A percentile compares a stretch with the other conserved stretches of the same genome.
phyloP scores from a whole-genome alignment of 2,888 invertebrate species.

The Callyntrura guangdongensis region DNA sequence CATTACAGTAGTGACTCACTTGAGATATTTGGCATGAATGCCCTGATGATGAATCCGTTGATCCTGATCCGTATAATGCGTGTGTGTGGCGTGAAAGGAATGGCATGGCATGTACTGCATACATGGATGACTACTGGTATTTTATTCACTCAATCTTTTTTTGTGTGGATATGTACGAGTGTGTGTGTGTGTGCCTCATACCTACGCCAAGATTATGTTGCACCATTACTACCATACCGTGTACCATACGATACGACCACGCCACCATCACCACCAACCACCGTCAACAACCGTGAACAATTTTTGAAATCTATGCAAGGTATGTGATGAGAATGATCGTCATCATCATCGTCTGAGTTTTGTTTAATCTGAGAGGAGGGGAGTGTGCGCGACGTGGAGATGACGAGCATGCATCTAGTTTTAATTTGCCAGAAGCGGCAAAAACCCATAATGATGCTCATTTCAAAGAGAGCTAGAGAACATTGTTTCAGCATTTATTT shows the following conservation, averaged over 20 bases:
- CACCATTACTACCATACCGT: not conserved
- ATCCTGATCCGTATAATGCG: conserved; percentile 65
- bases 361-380: conserved; percentile 16
- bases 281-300: conserved; percentile 63
- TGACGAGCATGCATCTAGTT: conserved; percentile 6
- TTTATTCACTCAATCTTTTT: conserved; percentile 51
- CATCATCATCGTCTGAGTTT: conserved; percentile 40
- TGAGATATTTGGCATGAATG: conserved; percentile 70
- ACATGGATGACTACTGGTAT: conserved; percentile 73
- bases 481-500: conserved; percentile 70
- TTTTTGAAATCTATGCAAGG: conserved; percentile 64
- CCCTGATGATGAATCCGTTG: conserved; percentile 60
- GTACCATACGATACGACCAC: not conserved
- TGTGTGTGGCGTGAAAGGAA: conserved; percentile 66
- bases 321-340: conserved; percentile 64
- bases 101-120: conserved; percentile 63
- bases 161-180: not conserved
- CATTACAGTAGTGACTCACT: conserved; percentile 56
- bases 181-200: conserved; percentile 13
- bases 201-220: conserved; percentile 28
- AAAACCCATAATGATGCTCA: not conserved
- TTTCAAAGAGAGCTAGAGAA: conserved; percentile 51
- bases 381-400: not conserved
- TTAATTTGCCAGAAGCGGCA: conserved; percentile 28
- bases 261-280: not conserved